Conservation (phyloP, 2,888 invertebrate genomes). For the Perizoma flavofasciatum region DNA sequence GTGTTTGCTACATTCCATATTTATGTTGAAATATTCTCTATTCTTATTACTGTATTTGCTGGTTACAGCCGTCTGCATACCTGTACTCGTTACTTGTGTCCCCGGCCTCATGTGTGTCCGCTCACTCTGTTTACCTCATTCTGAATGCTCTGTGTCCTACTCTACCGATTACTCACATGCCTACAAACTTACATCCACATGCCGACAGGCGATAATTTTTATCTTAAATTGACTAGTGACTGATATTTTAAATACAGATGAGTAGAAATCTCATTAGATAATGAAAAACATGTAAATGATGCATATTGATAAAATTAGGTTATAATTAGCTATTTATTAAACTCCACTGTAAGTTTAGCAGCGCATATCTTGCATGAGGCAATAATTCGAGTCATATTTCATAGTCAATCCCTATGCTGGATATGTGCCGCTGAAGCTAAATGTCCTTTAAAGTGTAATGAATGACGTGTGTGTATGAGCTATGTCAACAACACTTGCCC, state of each 20-base stretch:
- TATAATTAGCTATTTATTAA: constrained; percentile 74
- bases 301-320: constrained; percentile 68
- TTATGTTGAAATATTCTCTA: constrained; percentile 82
- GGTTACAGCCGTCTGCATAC: constrained; percentile 43
- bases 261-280: constrained; percentile 75
- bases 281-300: constrained; percentile 63
- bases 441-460: constrained; percentile 36
- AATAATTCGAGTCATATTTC: constrained; percentile 30
- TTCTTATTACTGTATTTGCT: constrained; percentile 60
- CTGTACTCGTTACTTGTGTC: constrained; percentile 27
- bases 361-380: constrained; percentile 47
- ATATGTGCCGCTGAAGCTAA: constrained; percentile 34
- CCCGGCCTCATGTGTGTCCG: neutral
- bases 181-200: constrained; percentile 53
- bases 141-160: constrained; percentile 20
- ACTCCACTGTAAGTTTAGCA: constrained; percentile 57
- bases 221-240: constrained; percentile 56
- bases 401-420: constrained; percentile 34
- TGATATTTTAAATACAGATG: constrained; percentile 68
- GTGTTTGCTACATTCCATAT: constrained; percentile 84
- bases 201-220: constrained; percentile 41
- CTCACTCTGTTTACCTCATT: constrained; percentile 6
- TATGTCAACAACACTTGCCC: constrained; percentile 45
- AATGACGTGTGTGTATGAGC: constrained; percentile 41
- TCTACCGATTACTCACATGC: constrained; percentile 6